Evolutionary conservation across 1,140 invertebrate species (phyloP), one percentile per base, ranked within the genome.

Genomic region (Lepidotrigona ventralis): DNA sequence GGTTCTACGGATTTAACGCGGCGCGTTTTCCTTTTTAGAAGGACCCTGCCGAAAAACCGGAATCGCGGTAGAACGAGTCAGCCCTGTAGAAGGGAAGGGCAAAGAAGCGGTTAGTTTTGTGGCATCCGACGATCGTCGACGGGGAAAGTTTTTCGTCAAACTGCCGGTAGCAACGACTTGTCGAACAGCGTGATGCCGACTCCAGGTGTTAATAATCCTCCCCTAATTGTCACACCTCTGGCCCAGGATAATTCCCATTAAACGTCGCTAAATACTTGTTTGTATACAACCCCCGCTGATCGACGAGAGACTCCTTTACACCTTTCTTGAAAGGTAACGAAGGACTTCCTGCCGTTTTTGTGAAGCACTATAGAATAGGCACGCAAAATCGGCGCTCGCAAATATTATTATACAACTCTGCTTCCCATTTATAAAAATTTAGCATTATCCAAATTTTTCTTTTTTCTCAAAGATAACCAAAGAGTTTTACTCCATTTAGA

Each of bases 151-250:
- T 84, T 60, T 29, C 81, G 79, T 81, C 79, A 75, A 83, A 90
- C 84, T 88, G 19, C 19, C 63, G 56, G 79, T 80, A 81, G 76
- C 58, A 78, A 74, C 90, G 88, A 92, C 88, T 92, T 82, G 79
- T 90, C 79, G 87, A 91, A 80, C 91, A 93, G 92, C 92, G 87
- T 90, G 90, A 91, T 88, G 91, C 87, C 90, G 75, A 88, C 54
- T 87, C 93, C 93, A 94, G 92, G 92, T 93, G 93, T 93, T 91
- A 92, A 93, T 94, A 94, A 94, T 94, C 93, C 93, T 86, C 80
- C 89, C 85, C 88, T 93, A 94, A 93, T 94, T 93, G 91, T 92
- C 85, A 88, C 81, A 79, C 84, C 78, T 81, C 83, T 29, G 54
- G 69, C 68, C 51, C 51, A 33, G 87, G 88, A 89, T 91, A 92